Base-by-base conservation (phyloP, 2,888 invertebrate species). In the Gymnocheta viridis region DNA sequence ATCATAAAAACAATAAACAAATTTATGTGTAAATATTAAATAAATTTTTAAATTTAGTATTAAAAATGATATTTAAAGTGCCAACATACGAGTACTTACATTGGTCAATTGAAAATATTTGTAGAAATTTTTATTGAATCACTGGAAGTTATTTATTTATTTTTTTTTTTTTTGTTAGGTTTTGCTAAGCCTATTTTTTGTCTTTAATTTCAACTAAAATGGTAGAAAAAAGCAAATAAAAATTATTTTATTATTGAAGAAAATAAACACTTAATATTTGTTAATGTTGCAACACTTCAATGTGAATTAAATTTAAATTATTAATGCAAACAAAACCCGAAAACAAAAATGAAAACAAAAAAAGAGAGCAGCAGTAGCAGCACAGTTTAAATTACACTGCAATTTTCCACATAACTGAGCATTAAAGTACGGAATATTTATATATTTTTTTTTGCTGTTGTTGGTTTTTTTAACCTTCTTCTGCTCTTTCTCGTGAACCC, bases 341-440 rank as follows among this genome's bases (percentile, higher is more conserved):
- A 51, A 70, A 19, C 17, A 19, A 19, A n/a, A 29, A 51, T 7
- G 17, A 58, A 49, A 49, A 70, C 0, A 19, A 22, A 29, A 51
- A 17, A 27, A n/a, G 51, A 32, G 17, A 56, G 47, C 41, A 64
- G 54, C 35, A 17, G 54, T 17, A 70, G 32, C 60, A 51, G 17
- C 24, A 35, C 51, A 67, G 74, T 74, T 79, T 70, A 83, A 83
- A 76, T 83, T 80, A 79, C 69, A 66, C 64, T 70, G 70, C 76
- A 80, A 83, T 70, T 76, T 79, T 80, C 64, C 79, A 66, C 80
- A 80, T 76, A 83, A 83, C 79, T 80, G 58, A 66, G 54, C 83
- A 70, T 66, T 80, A 66, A 83, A 83, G 73, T 76, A 69, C 56
- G 14, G 17, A 70, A 47, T 51, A 62, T 70, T 49, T 62, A 17